Base-by-base conservation (phyloP, 2,797 vertebrate genomes). In the Spheniscus humboldti region DNA sequence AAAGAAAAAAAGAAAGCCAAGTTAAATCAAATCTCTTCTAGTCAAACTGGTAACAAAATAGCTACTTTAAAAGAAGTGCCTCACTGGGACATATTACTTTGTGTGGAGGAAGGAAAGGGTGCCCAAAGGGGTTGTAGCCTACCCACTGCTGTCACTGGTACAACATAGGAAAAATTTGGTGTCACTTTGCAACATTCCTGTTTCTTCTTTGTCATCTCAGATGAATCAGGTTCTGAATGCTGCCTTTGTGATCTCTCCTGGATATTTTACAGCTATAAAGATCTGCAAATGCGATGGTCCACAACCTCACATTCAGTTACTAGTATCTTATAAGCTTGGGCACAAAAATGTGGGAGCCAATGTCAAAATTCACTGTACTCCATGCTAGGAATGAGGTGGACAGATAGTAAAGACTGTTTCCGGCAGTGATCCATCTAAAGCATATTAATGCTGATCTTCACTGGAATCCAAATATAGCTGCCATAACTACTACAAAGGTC, bases 381-480 rank as follows among this genome's bases (percentile, higher is more conserved):
- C 24, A 2, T 75, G 41, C 19, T 85, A 56, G 37, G 67, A 72
- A 23, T 92, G 69, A 57, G 62, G 37, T 60, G 59, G 63, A 75
- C 67, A 60, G 67, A 76, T 33, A 71, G 56, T 15, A 76, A 90
- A 71, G 73, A 57, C 73, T 71, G 63, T 64, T 96, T 92, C 85
- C 8, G 0, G 33, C 62, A 50, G 69, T 7, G 37, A 71, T 86
- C 55, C 59, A 6, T 90, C 63, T 53, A 63, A 86, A 95, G 50
- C 23, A 25, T 88, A 82, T 94, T 93, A 82, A 56, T 82, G 59
- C 71, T 91, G 48, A 48, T 94, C 76, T 55, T 66, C 57, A 33
- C 24, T 94, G 35, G 57, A 75, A 66, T 88, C 86, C 76, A 89
- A 94, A 95, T 95, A 90, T 94, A 96, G 94, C 87, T 97, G 59